Base-by-base conservation (phyloP, 2,113 vertebrate genomes). In the Muscicapa adusta region DNA sequence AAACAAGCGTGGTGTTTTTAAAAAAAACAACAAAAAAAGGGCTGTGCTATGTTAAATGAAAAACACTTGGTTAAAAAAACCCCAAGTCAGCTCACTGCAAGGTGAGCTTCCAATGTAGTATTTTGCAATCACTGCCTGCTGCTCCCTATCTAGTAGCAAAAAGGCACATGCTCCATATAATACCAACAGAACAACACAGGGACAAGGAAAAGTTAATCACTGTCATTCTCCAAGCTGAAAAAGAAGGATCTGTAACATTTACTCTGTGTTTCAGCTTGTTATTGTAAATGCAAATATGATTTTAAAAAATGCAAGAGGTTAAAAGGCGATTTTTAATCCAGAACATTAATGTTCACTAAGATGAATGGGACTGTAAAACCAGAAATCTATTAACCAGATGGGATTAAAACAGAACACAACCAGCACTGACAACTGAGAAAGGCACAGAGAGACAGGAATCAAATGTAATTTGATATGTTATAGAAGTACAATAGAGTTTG, bases 361-460 rank as follows among this genome's bases (percentile, higher is more conserved):
- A 31, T 58, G 43, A 76, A 57, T 25, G 18, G 33, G 38, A 54
- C 38, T 38, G 20, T 26, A 29, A 14, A 8, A 86, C 28, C 28
- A 57, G 43, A 24, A 85, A 90, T 54, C 82, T 54, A 62, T 83
- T 83, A 88, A 73, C 17, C n/a, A 93, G 34, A 61, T 0, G 3
- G 51, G 20, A 85, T 70, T 88, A 58, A 73, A 91, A n/a, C 5
- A 47, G 23, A 72, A 84, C 51, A 71, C 50, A 94, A 91, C 40
- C 29, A 90, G 60, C 31, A 76, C 19, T 72, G 36, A 61, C 34
- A 76, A 76, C 26, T 10, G 42, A 85, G 72, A 90, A 90, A 61
- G 60, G 63, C 45, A 88, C 50, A 65, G 60, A 79, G 83, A 62
- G 22, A 33, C 15, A 77, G n/a, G 34, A 73, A 36, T 18, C 15